phyloP scores from a whole-genome alignment of 1,140 invertebrate genomes.

The Paraescarpia echinospica region DNA sequence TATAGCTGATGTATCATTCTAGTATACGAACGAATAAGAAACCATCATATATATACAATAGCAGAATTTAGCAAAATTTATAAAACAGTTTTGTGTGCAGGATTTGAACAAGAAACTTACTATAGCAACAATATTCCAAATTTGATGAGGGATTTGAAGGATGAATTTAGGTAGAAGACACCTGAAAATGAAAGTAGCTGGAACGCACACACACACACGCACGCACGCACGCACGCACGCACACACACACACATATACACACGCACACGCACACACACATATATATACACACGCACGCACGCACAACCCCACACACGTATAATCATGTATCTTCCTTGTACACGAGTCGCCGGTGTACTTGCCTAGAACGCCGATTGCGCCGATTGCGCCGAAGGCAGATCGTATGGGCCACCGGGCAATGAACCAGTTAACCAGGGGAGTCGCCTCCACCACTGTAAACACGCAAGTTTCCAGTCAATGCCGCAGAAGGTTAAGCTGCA shows the following conservation, averaged over 20 bases:
- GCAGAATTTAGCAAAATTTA: not conserved
- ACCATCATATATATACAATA: not conserved
- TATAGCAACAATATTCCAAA: too few relatives aligned
- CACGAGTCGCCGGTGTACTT: not conserved
- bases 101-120: not conserved
- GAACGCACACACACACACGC: not conserved
- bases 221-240: not conserved
- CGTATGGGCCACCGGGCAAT: not conserved
- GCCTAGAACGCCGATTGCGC: not conserved
- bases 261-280: not conserved
- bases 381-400: not conserved
- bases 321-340: not conserved
- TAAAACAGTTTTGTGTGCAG: not conserved
- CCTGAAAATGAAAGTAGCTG: too few relatives aligned
- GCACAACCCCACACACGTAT: not conserved
- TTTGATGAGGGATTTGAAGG: too few relatives aligned
- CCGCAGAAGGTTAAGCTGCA: not conserved
- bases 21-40: not conserved
- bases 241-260: not conserved
- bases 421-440: not conserved
- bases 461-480: not conserved
- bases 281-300: not conserved
- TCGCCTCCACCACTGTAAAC: not conserved
- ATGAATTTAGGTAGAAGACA: too few relatives aligned
- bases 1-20: not conserved